Evolutionary conservation across 2,113 vertebrate genomes (phyloP).

Genomic region (Sceloporus undulatus): DNA sequence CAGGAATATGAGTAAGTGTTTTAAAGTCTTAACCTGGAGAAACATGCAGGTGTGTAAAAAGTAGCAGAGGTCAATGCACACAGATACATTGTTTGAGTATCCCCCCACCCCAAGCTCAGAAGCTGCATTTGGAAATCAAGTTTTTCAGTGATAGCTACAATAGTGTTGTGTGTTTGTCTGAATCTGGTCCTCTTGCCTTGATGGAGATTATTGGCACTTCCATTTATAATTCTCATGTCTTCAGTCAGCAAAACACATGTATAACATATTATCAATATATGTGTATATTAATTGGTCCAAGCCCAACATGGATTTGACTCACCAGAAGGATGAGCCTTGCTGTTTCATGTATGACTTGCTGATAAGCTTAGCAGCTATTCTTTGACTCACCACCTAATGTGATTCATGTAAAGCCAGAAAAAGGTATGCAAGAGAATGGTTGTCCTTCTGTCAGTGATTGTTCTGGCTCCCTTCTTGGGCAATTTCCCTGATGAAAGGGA

Average conservation of each 20-base stretch:
- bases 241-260: neutral
- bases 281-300: too few species aligned
- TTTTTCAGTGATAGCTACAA: neutral
- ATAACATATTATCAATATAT: neutral
- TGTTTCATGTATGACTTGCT: too few species aligned
- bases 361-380: too few species aligned
- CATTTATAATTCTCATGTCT: neutral
- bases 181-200: neutral
- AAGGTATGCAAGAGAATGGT: neutral
- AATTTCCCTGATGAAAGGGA: neutral
- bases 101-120: neutral
- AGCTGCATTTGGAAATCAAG: neutral
- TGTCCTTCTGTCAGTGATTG: neutral
- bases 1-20: constrained; percentile 90
- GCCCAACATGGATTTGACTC: too few species aligned
- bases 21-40: neutral
- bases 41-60: neutral
- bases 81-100: neutral
- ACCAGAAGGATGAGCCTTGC: too few species aligned
- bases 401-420: neutral
- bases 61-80: neutral
- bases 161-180: neutral
- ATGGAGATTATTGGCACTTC: neutral
- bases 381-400: too few species aligned
- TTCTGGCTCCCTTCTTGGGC: neutral